Conservation (phyloP, 2,797 vertebrate genomes). For the Lophius americanus region DNA sequence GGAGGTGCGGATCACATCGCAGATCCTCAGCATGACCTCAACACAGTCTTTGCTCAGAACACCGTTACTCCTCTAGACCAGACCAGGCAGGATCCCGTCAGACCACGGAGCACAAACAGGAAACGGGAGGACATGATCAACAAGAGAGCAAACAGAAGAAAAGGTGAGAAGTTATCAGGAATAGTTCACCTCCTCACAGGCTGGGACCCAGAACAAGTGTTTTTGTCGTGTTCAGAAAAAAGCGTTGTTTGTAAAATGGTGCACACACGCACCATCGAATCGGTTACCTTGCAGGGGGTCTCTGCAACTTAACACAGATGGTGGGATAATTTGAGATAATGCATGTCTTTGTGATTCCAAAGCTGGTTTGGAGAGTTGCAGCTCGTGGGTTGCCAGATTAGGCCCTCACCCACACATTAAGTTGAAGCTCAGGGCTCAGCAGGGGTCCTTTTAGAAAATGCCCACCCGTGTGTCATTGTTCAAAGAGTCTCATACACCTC, state of each 20-base stretch:
- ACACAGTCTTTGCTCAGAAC: slow-evolving; percentile 3
- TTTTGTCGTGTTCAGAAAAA: slow-evolving; percentile 36
- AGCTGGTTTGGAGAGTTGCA: slow-evolving; percentile 74
- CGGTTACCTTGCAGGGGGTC: slow-evolving; percentile 49
- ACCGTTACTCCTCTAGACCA: no score
- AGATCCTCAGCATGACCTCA: slow-evolving; percentile 75
- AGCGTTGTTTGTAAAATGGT: slow-evolving; percentile 34
- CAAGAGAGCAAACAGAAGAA: slow-evolving; percentile 29
- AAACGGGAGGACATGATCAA: slow-evolving; percentile 3
- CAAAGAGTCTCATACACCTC: slow-evolving; percentile 63
- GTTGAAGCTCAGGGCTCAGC: slow-evolving; percentile 66
- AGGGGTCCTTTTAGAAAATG: slow-evolving; percentile 65
- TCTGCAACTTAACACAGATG: slow-evolving; percentile 65
- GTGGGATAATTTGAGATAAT: slow-evolving; percentile 62
- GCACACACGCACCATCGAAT: slow-evolving; percentile 27
- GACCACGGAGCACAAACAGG: background rate
- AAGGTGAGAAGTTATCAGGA: slow-evolving; percentile 41
- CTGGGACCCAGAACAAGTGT: slow-evolving; percentile 37
- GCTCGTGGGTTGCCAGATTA: slow-evolving; percentile 79
- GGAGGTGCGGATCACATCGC: slow-evolving; percentile 70
- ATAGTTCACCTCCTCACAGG: slow-evolving; percentile 17
- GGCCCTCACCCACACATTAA: slow-evolving; percentile 76
- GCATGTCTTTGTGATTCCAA: slow-evolving; percentile 68
- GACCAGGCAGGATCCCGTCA: slow-evolving; percentile 18
- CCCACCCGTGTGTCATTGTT: slow-evolving; percentile 81